Percentiles rank a stretch among this genome's conserved stretches.
Conservation (phyloP, 1,140 invertebrate species). For the Scaptomyza graminum region DNA sequence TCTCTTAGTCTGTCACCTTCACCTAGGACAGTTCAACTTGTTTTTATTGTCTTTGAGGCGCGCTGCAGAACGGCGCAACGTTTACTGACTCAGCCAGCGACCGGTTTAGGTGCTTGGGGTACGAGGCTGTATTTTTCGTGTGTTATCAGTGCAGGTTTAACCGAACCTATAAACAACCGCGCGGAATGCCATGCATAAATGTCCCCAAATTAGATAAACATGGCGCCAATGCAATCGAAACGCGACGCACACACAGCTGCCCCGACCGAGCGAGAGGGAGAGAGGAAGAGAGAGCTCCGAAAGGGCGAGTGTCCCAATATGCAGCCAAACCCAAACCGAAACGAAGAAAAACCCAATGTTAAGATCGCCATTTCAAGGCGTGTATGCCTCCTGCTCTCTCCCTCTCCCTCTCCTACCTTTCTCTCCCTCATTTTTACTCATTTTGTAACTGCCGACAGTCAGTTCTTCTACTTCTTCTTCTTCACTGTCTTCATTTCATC, state of each 20-base stretch:
- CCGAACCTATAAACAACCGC: constrained; percentile 84
- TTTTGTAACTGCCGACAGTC: constrained; percentile 24
- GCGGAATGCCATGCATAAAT: constrained; percentile 84
- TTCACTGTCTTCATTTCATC: constrained; percentile 13
- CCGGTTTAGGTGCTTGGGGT: constrained; percentile 1
- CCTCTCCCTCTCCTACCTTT: constrained; percentile 6
- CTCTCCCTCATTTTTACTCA: constrained; percentile 10
- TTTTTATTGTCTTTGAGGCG: constrained; percentile 36
- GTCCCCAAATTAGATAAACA: constrained; percentile 84
- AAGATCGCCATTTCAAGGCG: constrained; percentile 67
- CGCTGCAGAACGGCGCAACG: constrained; percentile 30
- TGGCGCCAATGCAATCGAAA: constrained; percentile 83
- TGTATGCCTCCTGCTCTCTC: constrained; percentile 35
- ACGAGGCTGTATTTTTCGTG: constrained; percentile 5
- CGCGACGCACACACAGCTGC: constrained; percentile 51
- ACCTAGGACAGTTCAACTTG: neutral
- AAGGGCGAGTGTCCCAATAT: constrained; percentile 2
- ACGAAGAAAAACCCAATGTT: constrained; percentile 16
- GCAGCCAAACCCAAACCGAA: neutral
- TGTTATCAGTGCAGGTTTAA: constrained; percentile 84
- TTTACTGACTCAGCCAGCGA: constrained; percentile 25
- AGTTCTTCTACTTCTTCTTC: neutral
- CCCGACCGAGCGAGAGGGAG: neutral
- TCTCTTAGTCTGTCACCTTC: neutral
- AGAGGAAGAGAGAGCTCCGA: neutral